phyloP scores from a whole-genome alignment of 2,888 invertebrate genomes.

The Orgyia antiqua region DNA sequence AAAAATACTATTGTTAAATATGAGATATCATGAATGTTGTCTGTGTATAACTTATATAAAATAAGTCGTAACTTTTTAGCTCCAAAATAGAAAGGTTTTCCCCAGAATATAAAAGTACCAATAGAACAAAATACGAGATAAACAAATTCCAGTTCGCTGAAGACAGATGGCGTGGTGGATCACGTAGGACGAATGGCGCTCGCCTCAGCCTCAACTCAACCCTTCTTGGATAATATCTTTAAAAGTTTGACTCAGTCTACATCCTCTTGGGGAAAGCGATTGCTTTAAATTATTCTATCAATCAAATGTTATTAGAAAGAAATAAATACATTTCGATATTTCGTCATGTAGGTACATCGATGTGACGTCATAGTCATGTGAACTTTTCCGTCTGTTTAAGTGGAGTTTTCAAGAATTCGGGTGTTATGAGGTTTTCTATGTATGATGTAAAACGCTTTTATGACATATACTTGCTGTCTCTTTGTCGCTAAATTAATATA shows the following conservation, averaged over 20 bases:
- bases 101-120: conserved; percentile 8
- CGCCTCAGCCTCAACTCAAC: conserved; percentile 59
- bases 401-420: too few relatives aligned
- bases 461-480: too few relatives aligned
- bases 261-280: conserved; percentile 37
- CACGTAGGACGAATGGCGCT: conserved; percentile 59
- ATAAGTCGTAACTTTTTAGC: too few relatives aligned
- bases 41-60: too few relatives aligned
- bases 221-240: conserved; percentile 76
- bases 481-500: too few relatives aligned
- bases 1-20: too few relatives aligned
- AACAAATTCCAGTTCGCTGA: conserved; percentile 62
- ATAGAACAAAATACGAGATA: conserved; percentile 35
- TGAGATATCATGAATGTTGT: too few relatives aligned
- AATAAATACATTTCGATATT: background rate
- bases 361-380: background rate
- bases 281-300: conserved; percentile 63
- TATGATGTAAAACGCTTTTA: too few relatives aligned
- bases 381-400: too few relatives aligned
- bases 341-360: too few relatives aligned
- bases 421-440: too few relatives aligned
- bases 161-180: conserved; percentile 68
- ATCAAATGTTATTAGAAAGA: conserved; percentile 49
- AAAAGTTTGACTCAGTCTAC: conserved; percentile 62
- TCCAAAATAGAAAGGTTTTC: background rate